Evolutionary conservation across 2,797 vertebrate species (phyloP).

Genomic region (Sphenodon punctatus): DNA sequence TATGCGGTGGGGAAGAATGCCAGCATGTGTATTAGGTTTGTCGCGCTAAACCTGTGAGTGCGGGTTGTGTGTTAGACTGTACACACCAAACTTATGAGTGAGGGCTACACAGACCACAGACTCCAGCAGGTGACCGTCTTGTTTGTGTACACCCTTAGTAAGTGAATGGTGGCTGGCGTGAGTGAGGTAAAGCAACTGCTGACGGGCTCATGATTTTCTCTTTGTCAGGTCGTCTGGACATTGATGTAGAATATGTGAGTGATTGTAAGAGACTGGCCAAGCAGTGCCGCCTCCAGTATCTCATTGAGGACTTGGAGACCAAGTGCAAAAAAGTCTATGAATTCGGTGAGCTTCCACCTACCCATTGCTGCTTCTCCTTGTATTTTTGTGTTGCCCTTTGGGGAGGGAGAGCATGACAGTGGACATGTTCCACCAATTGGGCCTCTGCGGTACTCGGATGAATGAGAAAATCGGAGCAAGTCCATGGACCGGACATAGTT

Average conservation of each 20-base stretch:
- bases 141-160: no score
- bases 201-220: not conserved
- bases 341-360: constrained; percentile 84
- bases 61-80: no score
- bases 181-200: not conserved
- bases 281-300: constrained; percentile 90
- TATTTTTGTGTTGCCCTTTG: not conserved
- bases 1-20: no score
- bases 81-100: no score
- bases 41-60: no score
- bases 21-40: no score
- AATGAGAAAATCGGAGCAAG: not conserved
- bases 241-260: constrained; percentile 89
- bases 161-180: not conserved
- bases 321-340: constrained; percentile 93
- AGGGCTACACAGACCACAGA: no score
- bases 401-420: not conserved
- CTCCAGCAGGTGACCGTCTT: no score
- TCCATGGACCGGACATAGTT: not conserved
- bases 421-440: not conserved
- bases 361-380: not conserved
- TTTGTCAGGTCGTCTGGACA: constrained; percentile 85
- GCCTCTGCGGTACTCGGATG: not conserved
- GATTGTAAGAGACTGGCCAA: constrained; percentile 93
- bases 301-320: constrained; percentile 91